phyloP scores from a whole-genome alignment of 2,113 vertebrate species.

The Eudorcas thomsonii region DNA sequence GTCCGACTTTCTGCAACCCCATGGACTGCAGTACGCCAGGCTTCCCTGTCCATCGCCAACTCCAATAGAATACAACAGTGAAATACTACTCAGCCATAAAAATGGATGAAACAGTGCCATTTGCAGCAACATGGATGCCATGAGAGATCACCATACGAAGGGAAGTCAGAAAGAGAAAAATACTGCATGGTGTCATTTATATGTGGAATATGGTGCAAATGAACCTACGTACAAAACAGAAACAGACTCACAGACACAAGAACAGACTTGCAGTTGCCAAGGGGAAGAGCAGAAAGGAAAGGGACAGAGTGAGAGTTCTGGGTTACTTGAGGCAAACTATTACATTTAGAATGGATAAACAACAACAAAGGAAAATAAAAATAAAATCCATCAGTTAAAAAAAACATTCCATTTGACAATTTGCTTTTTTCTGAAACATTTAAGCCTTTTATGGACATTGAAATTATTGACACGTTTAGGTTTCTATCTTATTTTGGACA shows the following conservation, averaged over 20 bases:
- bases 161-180: background rate
- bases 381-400: background rate
- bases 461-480: background rate
- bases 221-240: background rate
- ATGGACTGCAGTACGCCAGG: background rate
- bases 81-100: background rate
- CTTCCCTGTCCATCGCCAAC: background rate
- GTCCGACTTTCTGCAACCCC: background rate
- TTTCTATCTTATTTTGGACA: slow-evolving; percentile 5
- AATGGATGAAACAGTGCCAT: background rate
- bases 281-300: background rate
- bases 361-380: background rate
- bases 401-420: slow-evolving; percentile 4
- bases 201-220: background rate
- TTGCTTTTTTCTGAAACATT: background rate
- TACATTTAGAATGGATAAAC: background rate
- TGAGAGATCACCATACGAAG: background rate
- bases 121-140: background rate
- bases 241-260: background rate
- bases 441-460: background rate
- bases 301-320: background rate
- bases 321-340: background rate
- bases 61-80: background rate
- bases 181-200: background rate
- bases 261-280: background rate